Evolutionary conservation across 2,797 vertebrate species (phyloP), one percentile per base, ranked within the genome.

Genomic region (Spheniscus humboldti): DNA sequence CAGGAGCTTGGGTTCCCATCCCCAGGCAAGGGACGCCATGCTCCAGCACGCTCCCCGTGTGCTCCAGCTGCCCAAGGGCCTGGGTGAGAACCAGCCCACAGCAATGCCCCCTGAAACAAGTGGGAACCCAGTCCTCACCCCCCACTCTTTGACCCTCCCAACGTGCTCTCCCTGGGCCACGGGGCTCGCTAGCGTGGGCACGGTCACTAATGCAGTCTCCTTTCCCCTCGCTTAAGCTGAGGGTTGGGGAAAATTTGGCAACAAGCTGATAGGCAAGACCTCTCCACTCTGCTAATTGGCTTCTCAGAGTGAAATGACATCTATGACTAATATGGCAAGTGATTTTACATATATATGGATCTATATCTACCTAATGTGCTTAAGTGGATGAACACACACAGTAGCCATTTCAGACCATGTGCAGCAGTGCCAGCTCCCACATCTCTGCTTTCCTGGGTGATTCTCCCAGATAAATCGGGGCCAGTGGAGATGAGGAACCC

Each of bases 171-270:
- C 37, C 11, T 19, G 14, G 17, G 39, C 24, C n/a, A 30, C 3
- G 6, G 13, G 31, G 13, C 83, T 56, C 0, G 0, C n/a, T 28
- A 55, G 43, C 1, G 5, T 0, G 0, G 41, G 53, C 12, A 12
- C 7, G 16, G 55, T 43, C 15, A 64, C 22, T 35, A 33, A 66
- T 1, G 20, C 25, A 24, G 52, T 4, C 53, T 71, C 24, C 53
- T 55, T 69, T 30, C 27, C 20, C 22, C 33, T 35, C 3, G 11
- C 50, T 50, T 31, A 17, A 78, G 55, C n/a, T 50, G 53, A 78
- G 79, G 84, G 39, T 37, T 73, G 53, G 50, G 27, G 14, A 72
- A 90, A 90, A 78, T 53, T 59, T 18, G 7, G 47, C 39, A 79
- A 57, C 28, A 72, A 47, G 27, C 28, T 75, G 73, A 86, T 0